Conservation (phyloP, 2,113 vertebrate species). For the Tetrao urogallus region DNA sequence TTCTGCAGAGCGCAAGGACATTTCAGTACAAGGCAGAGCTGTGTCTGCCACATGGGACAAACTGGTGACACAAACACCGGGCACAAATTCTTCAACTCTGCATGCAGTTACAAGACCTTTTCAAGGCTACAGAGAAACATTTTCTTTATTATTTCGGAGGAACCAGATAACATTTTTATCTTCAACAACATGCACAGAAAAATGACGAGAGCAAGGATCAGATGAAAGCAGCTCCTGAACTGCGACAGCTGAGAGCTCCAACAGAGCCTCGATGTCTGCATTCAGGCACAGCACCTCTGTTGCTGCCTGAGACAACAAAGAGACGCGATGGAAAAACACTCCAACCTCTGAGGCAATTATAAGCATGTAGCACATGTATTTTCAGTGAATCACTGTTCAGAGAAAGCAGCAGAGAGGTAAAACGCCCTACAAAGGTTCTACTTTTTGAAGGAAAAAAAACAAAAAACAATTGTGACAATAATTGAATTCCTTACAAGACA, state of each 20-base stretch:
- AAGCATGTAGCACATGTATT: not conserved
- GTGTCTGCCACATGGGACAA: no score
- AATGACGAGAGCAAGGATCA: not conserved
- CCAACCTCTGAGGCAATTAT: not conserved
- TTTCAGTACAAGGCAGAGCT: no score
- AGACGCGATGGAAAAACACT: not conserved
- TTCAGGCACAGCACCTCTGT: not conserved
- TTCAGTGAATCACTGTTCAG: not conserved
- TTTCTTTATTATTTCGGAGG: not conserved
- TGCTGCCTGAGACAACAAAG: not conserved
- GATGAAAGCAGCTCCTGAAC: not conserved
- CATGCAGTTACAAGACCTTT: no score
- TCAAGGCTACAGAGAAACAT: no score
- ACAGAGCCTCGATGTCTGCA: not conserved
- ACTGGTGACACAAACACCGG: no score
- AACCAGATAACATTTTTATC: not conserved
- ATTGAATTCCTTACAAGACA: not conserved
- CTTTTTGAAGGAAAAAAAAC: not conserved
- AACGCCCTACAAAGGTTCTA: not conserved
- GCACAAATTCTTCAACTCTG: no score
- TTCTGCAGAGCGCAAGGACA: no score
- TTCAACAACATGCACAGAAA: not conserved
- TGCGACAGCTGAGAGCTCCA: not conserved
- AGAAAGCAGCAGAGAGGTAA: not conserved
- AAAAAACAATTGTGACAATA: not conserved